Evolutionary conservation across 2,113 vertebrate species (phyloP).

Genomic region (Tupaia tana): DNA sequence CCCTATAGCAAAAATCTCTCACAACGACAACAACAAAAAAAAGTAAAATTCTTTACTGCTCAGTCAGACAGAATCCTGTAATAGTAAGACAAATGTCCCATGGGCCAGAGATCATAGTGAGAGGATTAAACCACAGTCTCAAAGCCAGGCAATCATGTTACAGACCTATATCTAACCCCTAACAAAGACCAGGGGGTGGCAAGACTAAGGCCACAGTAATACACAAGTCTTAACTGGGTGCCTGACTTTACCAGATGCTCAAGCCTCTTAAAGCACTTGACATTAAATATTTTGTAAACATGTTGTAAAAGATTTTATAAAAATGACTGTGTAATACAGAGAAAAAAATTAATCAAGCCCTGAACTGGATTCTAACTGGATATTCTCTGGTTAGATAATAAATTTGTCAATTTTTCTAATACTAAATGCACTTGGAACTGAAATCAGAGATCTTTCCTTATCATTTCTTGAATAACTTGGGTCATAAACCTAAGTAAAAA

Average conservation of each 20-base stretch:
- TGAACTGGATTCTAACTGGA: neutral
- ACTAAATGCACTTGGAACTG: neutral
- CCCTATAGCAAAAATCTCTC: too few species aligned
- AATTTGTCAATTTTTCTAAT: neutral
- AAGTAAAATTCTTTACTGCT: conserved; percentile 23
- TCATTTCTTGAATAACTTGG: conserved; percentile 2
- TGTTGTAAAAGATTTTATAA: neutral
- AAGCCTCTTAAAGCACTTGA: neutral
- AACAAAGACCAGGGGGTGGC: neutral
- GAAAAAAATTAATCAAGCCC: neutral
- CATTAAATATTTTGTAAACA: neutral
- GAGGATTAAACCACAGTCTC: neutral
- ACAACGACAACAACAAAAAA: neutral
- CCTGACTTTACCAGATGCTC: neutral
- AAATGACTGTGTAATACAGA: neutral
- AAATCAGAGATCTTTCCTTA: neutral
- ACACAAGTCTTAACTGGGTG: neutral
- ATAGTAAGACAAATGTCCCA: neutral
- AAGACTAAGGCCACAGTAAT: accelerated
- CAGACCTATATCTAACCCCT: neutral
- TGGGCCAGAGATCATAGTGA: neutral
- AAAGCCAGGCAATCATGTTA: neutral
- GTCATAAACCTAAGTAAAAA: conserved; percentile 23
- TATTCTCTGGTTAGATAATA: neutral
- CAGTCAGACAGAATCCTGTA: neutral